These are phyloP conservation scores for Ahaetulla prasina DNA, from an alignment of 2,113 vertebrate species.

Conservation along the genomic window DNA sequence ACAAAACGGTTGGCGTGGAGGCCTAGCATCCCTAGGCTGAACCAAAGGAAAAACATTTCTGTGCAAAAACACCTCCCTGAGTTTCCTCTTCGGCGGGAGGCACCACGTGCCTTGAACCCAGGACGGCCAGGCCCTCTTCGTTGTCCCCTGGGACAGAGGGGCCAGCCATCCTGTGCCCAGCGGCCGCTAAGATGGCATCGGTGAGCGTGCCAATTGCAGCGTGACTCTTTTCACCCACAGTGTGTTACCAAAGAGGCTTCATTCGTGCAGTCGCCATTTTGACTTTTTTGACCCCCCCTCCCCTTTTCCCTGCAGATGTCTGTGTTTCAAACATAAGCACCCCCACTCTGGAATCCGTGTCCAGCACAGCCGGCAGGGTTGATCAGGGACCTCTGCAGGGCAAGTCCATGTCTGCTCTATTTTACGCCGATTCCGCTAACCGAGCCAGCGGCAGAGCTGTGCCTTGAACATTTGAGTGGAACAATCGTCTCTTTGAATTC, in stretches of 20 bases:
- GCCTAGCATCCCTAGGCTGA: neutral
- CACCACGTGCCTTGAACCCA: neutral
- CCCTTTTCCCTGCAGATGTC: neutral
- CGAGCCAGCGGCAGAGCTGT: neutral
- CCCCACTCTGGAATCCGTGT: neutral
- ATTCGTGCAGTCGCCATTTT: no score
- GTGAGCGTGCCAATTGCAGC: neutral
- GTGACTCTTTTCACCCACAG: fast-evolving
- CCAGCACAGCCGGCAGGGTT: neutral
- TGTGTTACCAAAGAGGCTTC: neutral
- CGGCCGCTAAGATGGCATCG: neutral
- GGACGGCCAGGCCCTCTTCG: neutral
- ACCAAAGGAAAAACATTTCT: neutral
- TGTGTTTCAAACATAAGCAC: neutral
- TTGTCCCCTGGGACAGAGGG: neutral
- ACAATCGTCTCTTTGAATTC: neutral
- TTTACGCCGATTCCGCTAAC: neutral
- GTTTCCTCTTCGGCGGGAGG: neutral
- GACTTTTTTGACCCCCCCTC: no score
- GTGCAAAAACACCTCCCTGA: neutral
- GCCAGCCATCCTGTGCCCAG: neutral
- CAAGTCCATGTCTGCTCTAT: no score
- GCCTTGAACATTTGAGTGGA: neutral
- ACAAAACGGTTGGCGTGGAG: no score
- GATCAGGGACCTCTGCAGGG: neutral